phyloP scores from a whole-genome alignment of 53 echinoderm and acorn worm species.

The Hippasteria phrygiana region DNA sequence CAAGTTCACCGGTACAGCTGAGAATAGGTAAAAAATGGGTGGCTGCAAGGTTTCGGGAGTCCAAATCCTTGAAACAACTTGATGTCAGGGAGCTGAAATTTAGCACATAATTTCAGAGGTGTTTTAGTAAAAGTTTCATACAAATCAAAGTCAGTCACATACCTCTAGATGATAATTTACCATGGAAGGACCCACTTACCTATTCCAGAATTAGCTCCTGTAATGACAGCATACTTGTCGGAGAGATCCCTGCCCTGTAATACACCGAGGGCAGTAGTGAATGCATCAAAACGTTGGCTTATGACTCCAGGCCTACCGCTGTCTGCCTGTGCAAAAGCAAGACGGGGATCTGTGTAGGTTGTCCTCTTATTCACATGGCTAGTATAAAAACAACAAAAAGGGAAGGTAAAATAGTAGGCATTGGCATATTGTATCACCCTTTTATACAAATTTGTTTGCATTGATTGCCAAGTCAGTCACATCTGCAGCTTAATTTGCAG shows the following conservation, averaged over 20 bases:
- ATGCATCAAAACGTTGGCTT: conserved; percentile 84
- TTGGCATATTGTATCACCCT: not conserved
- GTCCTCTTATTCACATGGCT: conserved; percentile 96
- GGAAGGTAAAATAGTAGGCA: not conserved
- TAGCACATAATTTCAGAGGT: too few relatives aligned
- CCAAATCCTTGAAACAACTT: too few relatives aligned
- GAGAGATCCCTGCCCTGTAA: conserved; percentile 88
- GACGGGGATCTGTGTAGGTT: conserved; percentile 93
- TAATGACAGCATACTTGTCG: conserved; percentile 91
- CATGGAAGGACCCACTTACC: conserved; percentile 67
- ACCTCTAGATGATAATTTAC: too few relatives aligned
- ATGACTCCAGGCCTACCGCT: conserved; percentile 66
- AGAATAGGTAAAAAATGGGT: too few relatives aligned
- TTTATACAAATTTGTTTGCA: too few relatives aligned
- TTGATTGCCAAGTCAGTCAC: too few relatives aligned
- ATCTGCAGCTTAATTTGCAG: too few relatives aligned
- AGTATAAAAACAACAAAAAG: not conserved
- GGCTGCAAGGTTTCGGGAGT: too few relatives aligned
- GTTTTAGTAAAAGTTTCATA: too few relatives aligned
- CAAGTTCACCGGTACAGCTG: too few relatives aligned
- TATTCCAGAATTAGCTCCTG: conserved; percentile 94
- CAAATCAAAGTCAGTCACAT: too few relatives aligned
- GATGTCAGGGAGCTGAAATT: too few relatives aligned
- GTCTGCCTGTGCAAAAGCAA: conserved; percentile 93
- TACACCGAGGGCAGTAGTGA: conserved; percentile 79